These are phyloP conservation scores for Phylloscopus collybita DNA, from an alignment of 2,797 vertebrate species.

Conservation along the genomic window DNA sequence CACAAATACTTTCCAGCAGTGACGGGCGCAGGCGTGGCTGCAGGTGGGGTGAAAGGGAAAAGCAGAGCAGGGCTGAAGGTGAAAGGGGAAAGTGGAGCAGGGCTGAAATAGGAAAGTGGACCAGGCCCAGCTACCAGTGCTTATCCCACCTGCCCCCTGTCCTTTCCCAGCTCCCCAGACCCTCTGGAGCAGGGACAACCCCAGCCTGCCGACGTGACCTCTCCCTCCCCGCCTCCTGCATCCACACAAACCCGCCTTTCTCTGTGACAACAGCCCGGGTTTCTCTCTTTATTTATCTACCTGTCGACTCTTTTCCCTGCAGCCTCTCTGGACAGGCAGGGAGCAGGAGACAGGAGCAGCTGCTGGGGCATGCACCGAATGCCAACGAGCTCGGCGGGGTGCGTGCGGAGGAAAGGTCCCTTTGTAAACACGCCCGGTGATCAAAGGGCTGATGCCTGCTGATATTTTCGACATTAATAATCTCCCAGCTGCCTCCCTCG, in stretches of 20 bases:
- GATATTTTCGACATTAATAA: conserved; percentile 56
- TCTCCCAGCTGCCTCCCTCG: conserved; percentile 50
- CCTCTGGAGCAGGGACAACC: background rate
- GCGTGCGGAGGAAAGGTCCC: conserved; percentile 33
- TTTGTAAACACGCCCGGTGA: conserved; percentile 54
- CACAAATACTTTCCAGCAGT: background rate
- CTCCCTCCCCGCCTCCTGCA: background rate
- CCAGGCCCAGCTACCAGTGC: background rate
- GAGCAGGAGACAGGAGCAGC: conserved; percentile 38
- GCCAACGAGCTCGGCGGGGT: conserved; percentile 25
- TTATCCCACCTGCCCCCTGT: background rate
- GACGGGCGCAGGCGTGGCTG: background rate
- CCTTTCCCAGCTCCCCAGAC: background rate
- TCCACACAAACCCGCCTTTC: conserved; percentile 1
- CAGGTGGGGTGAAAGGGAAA: background rate
- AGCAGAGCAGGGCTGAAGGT: too few species aligned
- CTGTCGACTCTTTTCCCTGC: background rate
- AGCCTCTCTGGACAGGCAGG: background rate
- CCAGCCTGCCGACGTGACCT: background rate
- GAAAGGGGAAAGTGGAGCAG: too few species aligned
- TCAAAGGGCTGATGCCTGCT: conserved; percentile 55
- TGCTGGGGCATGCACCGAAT: conserved; percentile 34
- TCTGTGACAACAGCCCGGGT: background rate
- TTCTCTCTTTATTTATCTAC: conserved; percentile 38
- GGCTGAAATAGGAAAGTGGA: background rate